A percentile compares a stretch with the other conserved stretches of the same genome.
These are phyloP conservation scores for Bufotes viridis DNA, from an alignment of 2,797 vertebrate species.

Conservation along the genomic window DNA sequence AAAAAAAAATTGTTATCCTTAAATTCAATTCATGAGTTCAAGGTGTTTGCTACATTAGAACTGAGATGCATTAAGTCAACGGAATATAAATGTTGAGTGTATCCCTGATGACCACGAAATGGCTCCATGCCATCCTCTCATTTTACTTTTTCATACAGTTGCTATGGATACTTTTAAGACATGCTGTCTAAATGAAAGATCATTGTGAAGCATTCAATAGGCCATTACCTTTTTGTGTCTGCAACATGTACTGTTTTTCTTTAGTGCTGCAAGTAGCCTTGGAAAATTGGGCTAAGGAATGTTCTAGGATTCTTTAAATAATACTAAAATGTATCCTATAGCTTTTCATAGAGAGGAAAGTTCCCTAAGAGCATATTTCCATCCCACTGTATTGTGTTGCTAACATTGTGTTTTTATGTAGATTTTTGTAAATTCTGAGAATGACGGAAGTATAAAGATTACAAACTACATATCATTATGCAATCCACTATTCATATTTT, in stretches of 20 bases:
- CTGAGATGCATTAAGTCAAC: not conserved
- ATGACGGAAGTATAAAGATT: no score
- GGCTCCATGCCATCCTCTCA: not conserved
- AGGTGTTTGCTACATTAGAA: not conserved
- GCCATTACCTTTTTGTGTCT: not conserved
- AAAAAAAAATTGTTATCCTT: not conserved
- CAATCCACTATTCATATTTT: no score
- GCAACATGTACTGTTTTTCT: not conserved
- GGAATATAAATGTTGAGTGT: not conserved
- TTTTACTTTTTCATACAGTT: not conserved
- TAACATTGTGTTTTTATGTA: no score
- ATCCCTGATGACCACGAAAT: not conserved
- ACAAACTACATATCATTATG: no score
- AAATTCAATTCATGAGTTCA: not conserved
- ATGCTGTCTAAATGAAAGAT: not conserved
- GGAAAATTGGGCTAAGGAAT: not conserved
- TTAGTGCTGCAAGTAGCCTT: not conserved
- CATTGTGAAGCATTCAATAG: not conserved
- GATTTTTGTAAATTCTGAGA: no score
- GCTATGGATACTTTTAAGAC: not conserved
- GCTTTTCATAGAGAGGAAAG: no score
- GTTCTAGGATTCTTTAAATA: no score
- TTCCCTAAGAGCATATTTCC: no score
- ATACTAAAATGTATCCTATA: no score
- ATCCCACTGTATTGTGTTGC: no score